Evolutionary conservation across 1,140 invertebrate genomes (phyloP).

Genomic region (Drosophila kanapiae): DNA sequence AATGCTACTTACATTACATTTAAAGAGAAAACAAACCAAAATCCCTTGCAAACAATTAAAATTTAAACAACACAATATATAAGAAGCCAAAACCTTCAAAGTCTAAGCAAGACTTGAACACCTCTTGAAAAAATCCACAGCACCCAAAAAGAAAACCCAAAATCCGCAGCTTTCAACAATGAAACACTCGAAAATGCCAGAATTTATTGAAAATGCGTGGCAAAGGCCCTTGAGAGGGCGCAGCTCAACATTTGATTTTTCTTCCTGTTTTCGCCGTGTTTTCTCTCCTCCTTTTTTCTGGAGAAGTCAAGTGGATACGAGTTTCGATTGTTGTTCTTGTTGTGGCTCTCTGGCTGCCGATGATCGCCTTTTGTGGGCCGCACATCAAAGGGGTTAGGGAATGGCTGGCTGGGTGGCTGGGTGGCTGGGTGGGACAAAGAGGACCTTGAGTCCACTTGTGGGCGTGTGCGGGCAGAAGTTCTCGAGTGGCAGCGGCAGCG

Average conservation of each 20-base stretch:
- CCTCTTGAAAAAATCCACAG: slow-evolving; percentile 15
- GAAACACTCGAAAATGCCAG: slow-evolving; percentile 21
- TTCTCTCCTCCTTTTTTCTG: slow-evolving; percentile 5
- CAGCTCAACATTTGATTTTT: slow-evolving; percentile 16
- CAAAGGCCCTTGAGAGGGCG: slow-evolving; percentile 47
- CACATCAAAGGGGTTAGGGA: slow-evolving; percentile 48
- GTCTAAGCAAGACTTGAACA: slow-evolving; percentile 3
- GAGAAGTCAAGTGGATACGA: slow-evolving; percentile 30
- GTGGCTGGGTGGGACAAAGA: background rate
- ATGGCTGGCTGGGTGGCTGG: background rate
- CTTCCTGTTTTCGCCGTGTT: background rate
- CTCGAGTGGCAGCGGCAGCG: slow-evolving; percentile 38
- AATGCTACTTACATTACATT: too few species aligned
- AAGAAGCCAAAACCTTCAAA: slow-evolving; percentile 1
- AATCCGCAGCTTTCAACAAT: slow-evolving; percentile 5
- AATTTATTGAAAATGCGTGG: slow-evolving; percentile 71
- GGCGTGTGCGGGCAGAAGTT: slow-evolving; percentile 66
- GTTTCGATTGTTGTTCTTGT: slow-evolving; percentile 28
- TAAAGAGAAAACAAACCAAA: background rate
- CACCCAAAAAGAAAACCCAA: background rate
- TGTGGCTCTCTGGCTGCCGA: slow-evolving; percentile 21
- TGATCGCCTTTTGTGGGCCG: slow-evolving; percentile 56
- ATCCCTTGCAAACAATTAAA: slow-evolving; percentile 4
- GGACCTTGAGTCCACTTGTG: slow-evolving; percentile 52
- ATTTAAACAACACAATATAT: background rate